Conservation (phyloP, 2,113 vertebrate genomes). For the Otolemur garnettii region DNA sequence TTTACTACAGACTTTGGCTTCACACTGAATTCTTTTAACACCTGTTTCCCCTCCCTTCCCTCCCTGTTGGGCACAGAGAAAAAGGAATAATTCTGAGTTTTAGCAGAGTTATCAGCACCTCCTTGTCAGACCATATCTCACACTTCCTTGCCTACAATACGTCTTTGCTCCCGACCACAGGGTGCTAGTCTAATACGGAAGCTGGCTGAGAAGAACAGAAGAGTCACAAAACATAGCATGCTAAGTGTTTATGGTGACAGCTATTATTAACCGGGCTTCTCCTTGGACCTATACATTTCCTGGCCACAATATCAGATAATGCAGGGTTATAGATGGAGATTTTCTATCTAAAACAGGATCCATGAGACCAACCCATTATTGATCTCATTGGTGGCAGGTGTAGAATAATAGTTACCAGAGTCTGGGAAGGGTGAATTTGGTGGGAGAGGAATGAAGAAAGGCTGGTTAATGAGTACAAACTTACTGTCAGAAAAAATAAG, state of each 20-base stretch:
- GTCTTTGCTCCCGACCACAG: constrained; percentile 43
- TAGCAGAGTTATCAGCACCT: constrained; percentile 75
- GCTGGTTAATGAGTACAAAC: neutral
- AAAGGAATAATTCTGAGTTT: constrained; percentile 59
- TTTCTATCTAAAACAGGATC: neutral
- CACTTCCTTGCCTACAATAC: constrained; percentile 58
- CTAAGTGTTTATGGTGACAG: neutral
- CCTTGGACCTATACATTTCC: neutral
- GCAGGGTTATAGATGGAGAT: neutral
- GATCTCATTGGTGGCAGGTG: neutral
- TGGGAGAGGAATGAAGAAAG: neutral
- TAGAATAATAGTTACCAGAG: neutral
- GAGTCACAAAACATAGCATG: neutral
- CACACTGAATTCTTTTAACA: constrained; percentile 83
- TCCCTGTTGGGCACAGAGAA: constrained; percentile 44
- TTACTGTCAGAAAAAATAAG: neutral
- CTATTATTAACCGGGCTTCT: constrained; percentile 21
- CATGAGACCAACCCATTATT: neutral
- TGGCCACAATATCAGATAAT: neutral
- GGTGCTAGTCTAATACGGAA: constrained; percentile 62
- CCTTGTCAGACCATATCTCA: constrained; percentile 70
- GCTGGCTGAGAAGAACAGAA: constrained; percentile 47
- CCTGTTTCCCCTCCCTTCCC: constrained; percentile 66
- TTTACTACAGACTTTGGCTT: constrained; percentile 70
- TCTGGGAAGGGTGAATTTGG: neutral